These are phyloP conservation scores for Drosophila rhopaloa DNA, from an alignment of 1,140 invertebrate genomes.

Conservation along the genomic window DNA sequence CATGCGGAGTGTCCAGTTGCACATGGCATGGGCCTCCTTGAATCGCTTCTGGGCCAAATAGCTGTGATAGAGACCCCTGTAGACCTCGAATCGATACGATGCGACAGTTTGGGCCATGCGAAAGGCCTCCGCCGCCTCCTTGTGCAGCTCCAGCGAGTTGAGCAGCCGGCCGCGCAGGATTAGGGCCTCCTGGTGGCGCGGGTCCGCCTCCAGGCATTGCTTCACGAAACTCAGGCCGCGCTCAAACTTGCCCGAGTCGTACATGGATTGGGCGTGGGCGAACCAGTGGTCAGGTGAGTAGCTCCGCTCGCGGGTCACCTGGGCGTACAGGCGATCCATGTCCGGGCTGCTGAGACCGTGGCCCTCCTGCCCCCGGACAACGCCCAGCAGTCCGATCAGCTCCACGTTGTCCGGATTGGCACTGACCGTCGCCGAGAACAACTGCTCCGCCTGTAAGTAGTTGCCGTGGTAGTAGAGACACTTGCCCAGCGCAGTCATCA, in stretches of 20 bases:
- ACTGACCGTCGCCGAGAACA: slow-evolving; percentile 85
- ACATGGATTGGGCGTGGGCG: slow-evolving; percentile 88
- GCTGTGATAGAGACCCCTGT: slow-evolving; percentile 68
- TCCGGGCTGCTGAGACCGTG: slow-evolving; percentile 78
- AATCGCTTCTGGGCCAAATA: slow-evolving; percentile 63
- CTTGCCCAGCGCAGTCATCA: slow-evolving; percentile 88
- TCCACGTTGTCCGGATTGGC: slow-evolving; percentile 87
- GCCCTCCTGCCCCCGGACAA: slow-evolving; percentile 81
- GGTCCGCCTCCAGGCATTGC: slow-evolving; percentile 85
- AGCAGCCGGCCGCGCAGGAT: slow-evolving; percentile 89
- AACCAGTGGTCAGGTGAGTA: slow-evolving; percentile 87
- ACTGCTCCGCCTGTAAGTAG: slow-evolving; percentile 85
- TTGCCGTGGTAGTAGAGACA: slow-evolving; percentile 88
- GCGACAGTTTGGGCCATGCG: slow-evolving; percentile 88
- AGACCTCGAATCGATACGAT: slow-evolving; percentile 84
- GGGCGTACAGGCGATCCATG: slow-evolving; percentile 85
- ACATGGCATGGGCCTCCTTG: slow-evolving; percentile 71
- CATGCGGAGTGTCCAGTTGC: slow-evolving; percentile 56
- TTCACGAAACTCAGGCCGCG: slow-evolving; percentile 88
- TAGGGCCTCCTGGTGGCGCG: slow-evolving; percentile 88
- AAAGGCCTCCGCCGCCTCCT: slow-evolving; percentile 89
- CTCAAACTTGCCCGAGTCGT: slow-evolving; percentile 86
- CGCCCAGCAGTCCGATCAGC: slow-evolving; percentile 85
- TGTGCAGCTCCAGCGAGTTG: slow-evolving; percentile 88
- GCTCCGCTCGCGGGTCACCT: slow-evolving; percentile 84